Base-by-base conservation (phyloP, 2,113 vertebrate species). In the Thinocorus orbignyianus region DNA sequence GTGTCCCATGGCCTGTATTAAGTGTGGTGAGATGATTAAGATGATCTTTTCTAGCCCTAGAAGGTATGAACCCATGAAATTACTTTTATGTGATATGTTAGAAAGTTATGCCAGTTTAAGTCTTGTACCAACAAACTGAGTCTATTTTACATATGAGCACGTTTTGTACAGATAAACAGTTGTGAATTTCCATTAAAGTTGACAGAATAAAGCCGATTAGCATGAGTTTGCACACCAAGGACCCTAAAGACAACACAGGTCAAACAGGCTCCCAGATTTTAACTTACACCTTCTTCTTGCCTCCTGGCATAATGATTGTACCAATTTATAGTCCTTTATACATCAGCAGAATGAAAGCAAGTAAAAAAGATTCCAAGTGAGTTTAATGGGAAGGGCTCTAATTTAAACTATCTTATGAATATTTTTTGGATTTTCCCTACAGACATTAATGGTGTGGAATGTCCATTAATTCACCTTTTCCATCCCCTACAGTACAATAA, bases 401-500 rank as follows among this genome's bases (percentile, higher is more conserved):
- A 92, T 89, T 87, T 85, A 87, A 23, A 91, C 6, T 7, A 87
- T 11, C 13, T 85, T 64, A 91, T 54, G 54, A 93, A 82, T 84
- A 81, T 66, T 87, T 93, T 95, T 87, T 88, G 6, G 49, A 80
- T 20, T 95, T 95, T 54, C 10, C 25, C 13, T 23, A 58, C n/a
- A 72, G 44, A 91, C 90, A 93, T 91, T 82, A 93, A 91, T 73
- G 49, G 30, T 54, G 57, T 85, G 16, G 81, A 93, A 65, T 90
- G 20, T 52, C 85, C 65, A 78, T 83, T 94, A 94, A 91, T 96
- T 83, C 64, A 95, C 25, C 33, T 86, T 10, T 85, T 77, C 74
- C 7, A 46, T 54, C 25, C 11, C 9, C 28, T 82, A 48, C 19
- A 39, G 44, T 51, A 72, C 66, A 94, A 54, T 85, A 86, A 84